These are phyloP conservation scores for Diadophis punctatus DNA, from an alignment of 2,113 vertebrate genomes.

Conservation along the genomic window DNA sequence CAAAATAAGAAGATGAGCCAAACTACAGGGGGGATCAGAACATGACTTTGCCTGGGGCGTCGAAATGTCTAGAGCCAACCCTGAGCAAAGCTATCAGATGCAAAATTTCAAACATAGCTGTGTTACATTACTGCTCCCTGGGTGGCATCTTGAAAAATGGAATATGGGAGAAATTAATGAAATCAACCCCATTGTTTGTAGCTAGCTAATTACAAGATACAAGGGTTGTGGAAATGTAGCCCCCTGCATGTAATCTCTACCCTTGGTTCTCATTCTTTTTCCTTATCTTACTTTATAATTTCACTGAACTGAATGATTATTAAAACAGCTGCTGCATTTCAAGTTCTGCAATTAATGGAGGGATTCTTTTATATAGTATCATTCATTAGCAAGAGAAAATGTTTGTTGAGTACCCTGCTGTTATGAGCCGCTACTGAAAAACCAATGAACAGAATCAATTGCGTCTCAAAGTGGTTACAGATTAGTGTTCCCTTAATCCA, in stretches of 20 bases:
- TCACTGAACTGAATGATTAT: background rate
- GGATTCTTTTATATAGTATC: slow-evolving; percentile 1
- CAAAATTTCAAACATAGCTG: background rate
- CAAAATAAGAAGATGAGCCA: background rate
- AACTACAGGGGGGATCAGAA: background rate
- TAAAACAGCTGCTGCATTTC: background rate
- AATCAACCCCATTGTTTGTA: background rate
- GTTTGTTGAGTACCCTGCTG: slow-evolving; percentile 19
- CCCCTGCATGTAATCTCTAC: background rate
- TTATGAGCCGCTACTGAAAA: background rate
- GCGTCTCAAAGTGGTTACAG: background rate
- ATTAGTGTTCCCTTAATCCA: slow-evolving; percentile 1
- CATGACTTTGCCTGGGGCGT: background rate
- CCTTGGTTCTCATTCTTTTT: background rate
- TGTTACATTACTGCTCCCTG: background rate
- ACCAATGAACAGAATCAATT: background rate
- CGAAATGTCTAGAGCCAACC: background rate
- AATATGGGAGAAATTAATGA: background rate
- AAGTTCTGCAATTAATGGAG: slow-evolving; percentile 12
- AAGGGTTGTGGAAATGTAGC: background rate
- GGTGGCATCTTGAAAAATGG: background rate
- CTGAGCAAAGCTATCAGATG: background rate
- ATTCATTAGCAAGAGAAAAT: slow-evolving; percentile 15
- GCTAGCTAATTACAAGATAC: slow-evolving; percentile 3
- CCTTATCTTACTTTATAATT: background rate